phyloP scores from a whole-genome alignment of 2,888 invertebrate genomes.

The Tubiluchus corallicola region DNA sequence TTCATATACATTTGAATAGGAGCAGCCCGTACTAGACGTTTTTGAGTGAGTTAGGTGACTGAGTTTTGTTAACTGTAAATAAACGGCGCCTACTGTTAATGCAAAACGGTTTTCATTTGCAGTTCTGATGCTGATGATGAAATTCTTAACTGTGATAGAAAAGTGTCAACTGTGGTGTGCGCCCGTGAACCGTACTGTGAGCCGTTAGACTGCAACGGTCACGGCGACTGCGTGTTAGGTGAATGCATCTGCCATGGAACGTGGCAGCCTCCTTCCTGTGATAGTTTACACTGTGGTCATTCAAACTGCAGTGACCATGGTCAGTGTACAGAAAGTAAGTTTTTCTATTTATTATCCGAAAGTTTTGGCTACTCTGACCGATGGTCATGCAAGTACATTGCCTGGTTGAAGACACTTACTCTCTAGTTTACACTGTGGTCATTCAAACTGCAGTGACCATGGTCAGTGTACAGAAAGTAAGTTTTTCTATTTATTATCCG shows the following conservation, averaged over 20 bases:
- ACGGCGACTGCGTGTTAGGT: conserved; percentile 23
- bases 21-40: too few relatives aligned
- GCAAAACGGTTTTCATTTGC: too few relatives aligned
- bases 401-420: too few relatives aligned
- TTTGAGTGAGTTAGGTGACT: too few relatives aligned
- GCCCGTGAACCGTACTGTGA: conserved; percentile 22
- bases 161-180: conserved; percentile 26
- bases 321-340: conserved; percentile 21
- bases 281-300: conserved; percentile 19
- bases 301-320: conserved; percentile 23
- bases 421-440: conserved; percentile 19
- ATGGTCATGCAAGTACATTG: too few relatives aligned
- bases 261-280: conserved; percentile 24
- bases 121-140: conserved; percentile 15
- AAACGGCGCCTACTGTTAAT: too few relatives aligned
- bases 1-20: too few relatives aligned
- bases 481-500: too few relatives aligned
- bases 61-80: too few relatives aligned
- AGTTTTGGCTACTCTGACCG: too few relatives aligned
- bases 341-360: too few relatives aligned
- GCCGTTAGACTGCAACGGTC: conserved; percentile 22
- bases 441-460: conserved; percentile 20
- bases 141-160: conserved; percentile 20
- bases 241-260: conserved; percentile 21
- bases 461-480: conserved; percentile 24